phyloP scores from a whole-genome alignment of 2,888 invertebrate genomes.

The Drosophila phalerata region DNA sequence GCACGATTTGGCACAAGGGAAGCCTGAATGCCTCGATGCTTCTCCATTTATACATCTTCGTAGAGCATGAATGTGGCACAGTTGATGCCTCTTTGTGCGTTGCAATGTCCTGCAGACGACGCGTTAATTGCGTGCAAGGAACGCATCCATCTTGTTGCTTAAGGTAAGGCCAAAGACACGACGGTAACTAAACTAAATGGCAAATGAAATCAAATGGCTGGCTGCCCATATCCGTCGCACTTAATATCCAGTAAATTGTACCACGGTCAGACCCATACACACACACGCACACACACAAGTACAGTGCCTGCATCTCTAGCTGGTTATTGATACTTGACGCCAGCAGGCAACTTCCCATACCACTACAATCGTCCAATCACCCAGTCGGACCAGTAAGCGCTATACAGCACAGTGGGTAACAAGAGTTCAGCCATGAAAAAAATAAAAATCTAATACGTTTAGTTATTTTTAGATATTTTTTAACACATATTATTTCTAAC shows the following conservation, averaged over 20 bases:
- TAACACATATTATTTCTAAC: too few species aligned
- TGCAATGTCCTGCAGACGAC: constrained; percentile 22
- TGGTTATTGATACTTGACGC: constrained; percentile 58
- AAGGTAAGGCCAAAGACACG: constrained; percentile 23
- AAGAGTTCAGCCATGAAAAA: too few species aligned
- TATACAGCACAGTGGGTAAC: constrained; percentile 4
- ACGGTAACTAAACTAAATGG: constrained; percentile 35
- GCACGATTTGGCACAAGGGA: constrained; percentile 52
- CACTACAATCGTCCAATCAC: constrained; percentile 34
- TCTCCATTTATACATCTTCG: neutral
- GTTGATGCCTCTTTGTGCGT: constrained; percentile 10
- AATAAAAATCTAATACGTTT: too few species aligned
- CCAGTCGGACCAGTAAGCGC: constrained; percentile 14
- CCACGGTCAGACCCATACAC: constrained; percentile 18
- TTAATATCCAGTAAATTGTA: constrained; percentile 48
- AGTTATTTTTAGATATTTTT: too few species aligned
- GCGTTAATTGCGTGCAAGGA: constrained; percentile 38
- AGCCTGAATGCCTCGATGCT: neutral
- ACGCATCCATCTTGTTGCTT: constrained; percentile 32
- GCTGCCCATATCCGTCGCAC: constrained; percentile 46
- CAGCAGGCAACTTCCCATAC: constrained; percentile 43
- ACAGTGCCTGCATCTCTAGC: constrained; percentile 17
- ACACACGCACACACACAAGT: constrained; percentile 22
- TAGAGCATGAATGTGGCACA: neutral
- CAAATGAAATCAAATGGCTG: constrained; percentile 62